These are phyloP conservation scores for Heterotis niloticus DNA, from an alignment of 2,113 vertebrate genomes.

Conservation along the genomic window DNA sequence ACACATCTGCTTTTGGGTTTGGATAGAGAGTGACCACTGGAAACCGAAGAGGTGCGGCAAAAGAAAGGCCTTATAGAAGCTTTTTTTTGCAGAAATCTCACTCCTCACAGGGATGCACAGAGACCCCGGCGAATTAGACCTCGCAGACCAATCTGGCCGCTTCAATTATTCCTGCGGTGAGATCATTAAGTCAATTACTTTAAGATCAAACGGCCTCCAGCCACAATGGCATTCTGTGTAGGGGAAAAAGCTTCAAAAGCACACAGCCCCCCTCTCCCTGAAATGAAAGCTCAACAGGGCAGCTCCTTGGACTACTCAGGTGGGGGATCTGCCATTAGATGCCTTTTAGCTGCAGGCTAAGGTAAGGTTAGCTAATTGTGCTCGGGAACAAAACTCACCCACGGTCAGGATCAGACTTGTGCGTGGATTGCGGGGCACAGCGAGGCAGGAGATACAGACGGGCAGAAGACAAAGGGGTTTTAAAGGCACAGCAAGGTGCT, in stretches of 20 bases:
- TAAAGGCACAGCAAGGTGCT: not conserved
- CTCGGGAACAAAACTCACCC: conserved; percentile 98
- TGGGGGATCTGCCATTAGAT: conserved; percentile 84
- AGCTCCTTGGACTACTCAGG: conserved; percentile 86
- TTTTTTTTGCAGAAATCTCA: not conserved
- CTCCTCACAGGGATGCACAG: not conserved
- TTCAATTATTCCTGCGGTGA: conserved; percentile 97
- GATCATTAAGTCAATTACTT: conserved; percentile 99
- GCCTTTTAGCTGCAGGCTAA: conserved; percentile 97
- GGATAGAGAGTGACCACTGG: not conserved
- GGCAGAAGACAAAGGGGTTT: not conserved
- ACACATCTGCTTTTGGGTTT: not conserved
- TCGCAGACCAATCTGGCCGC: conserved; percentile 91
- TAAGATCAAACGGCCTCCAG: conserved; percentile 98
- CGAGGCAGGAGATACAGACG: not conserved
- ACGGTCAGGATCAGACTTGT: conserved; percentile 94
- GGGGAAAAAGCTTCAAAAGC: conserved; percentile 94
- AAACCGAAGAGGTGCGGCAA: not conserved
- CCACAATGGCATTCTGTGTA: conserved; percentile 96
- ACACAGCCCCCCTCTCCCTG: conserved; percentile 53
- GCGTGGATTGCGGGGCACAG: not conserved
- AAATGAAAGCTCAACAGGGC: conserved; percentile 90
- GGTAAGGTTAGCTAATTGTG: conserved; percentile 98
- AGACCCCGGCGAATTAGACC: conserved; percentile 74
- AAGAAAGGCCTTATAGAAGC: not conserved